These are phyloP conservation scores for Anarrhichthys ocellatus DNA, from an alignment of 2,113 vertebrate species.

Conservation along the genomic window DNA sequence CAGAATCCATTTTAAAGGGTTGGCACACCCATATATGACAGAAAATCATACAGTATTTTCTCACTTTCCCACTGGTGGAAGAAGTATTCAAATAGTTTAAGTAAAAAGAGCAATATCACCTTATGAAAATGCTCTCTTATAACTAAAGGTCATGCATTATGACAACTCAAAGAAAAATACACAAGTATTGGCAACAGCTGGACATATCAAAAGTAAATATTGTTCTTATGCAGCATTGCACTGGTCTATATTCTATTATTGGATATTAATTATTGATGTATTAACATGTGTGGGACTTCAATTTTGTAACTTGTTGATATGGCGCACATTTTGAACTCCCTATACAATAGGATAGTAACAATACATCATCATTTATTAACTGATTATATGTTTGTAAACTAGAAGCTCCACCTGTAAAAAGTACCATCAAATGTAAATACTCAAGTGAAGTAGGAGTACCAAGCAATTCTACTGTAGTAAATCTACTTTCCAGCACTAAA, in stretches of 20 bases:
- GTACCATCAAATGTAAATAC: not conserved
- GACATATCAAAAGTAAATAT: constrained; percentile 5
- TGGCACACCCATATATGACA: constrained; percentile 1
- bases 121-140: not conserved
- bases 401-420: not conserved
- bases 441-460: not conserved
- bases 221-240: not conserved
- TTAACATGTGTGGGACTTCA: not conserved
- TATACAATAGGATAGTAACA: not conserved
- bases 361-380: not conserved
- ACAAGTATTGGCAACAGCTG: too few species aligned
- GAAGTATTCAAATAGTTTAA: not conserved
- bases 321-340: not conserved
- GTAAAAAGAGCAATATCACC: not conserved
- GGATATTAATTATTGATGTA: not conserved
- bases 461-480: not conserved
- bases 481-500: not conserved
- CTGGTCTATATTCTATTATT: not conserved
- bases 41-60: not conserved
- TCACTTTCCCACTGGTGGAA: not conserved
- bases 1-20: constrained; percentile 24
- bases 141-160: not conserved
- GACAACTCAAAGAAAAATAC: not conserved
- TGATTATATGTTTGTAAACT: not conserved
- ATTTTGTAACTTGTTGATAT: not conserved